These are phyloP conservation scores for Arctia plantaginis DNA, from an alignment of 2,888 invertebrate genomes.

Conservation along the genomic window DNA sequence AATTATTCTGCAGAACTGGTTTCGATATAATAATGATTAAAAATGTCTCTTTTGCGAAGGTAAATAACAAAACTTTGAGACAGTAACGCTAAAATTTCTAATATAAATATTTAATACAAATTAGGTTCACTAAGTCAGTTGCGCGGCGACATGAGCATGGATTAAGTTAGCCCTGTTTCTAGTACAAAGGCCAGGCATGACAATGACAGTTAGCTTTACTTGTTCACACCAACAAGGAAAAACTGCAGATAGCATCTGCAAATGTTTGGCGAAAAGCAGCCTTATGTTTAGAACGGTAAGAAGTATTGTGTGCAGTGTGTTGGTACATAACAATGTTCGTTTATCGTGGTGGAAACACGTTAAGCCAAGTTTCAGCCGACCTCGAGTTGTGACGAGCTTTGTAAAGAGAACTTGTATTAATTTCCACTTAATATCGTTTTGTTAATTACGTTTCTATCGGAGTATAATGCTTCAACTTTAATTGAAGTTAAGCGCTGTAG, in stretches of 20 bases:
- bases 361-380: slow-evolving; percentile 70
- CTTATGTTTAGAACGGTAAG: slow-evolving; percentile 27
- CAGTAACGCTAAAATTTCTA: slow-evolving; percentile 1
- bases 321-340: slow-evolving; percentile 15
- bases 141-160: slow-evolving; percentile 62
- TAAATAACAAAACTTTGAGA: neutral
- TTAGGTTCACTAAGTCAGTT: slow-evolving; percentile 66
- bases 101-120: slow-evolving; percentile 52
- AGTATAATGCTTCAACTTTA: slow-evolving; percentile 56
- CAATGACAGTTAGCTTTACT: slow-evolving; percentile 75
- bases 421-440: slow-evolving; percentile 63
- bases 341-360: slow-evolving; percentile 55
- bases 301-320: slow-evolving; percentile 15
- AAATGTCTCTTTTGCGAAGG: neutral
- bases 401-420: slow-evolving; percentile 65
- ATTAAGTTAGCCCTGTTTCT: slow-evolving; percentile 69
- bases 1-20: neutral
- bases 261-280: slow-evolving; percentile 30
- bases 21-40: neutral
- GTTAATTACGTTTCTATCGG: slow-evolving; percentile 57
- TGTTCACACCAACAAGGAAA: slow-evolving; percentile 59
- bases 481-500: slow-evolving; percentile 50
- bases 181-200: slow-evolving; percentile 70
- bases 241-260: slow-evolving; percentile 36
- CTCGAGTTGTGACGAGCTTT: slow-evolving; percentile 67